These are phyloP conservation scores for Urocolius indicus DNA, from an alignment of 2,113 vertebrate genomes.

Conservation along the genomic window DNA sequence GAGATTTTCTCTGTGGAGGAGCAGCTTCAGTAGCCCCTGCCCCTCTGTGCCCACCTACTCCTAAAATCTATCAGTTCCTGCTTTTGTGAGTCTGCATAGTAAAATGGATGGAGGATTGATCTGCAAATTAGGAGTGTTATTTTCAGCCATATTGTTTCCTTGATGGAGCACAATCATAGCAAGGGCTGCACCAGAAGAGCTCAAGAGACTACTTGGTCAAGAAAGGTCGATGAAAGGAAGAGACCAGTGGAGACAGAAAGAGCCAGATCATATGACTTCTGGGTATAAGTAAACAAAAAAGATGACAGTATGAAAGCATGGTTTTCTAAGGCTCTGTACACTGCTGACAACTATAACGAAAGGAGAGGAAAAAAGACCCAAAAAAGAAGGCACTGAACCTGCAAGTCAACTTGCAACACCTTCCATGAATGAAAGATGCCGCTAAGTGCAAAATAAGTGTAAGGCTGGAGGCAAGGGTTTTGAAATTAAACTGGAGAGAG, in stretches of 20 bases:
- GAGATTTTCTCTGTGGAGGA: accelerated
- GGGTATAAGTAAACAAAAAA: not conserved
- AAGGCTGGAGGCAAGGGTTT: not conserved
- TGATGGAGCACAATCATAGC: not conserved
- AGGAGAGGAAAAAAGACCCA: no score
- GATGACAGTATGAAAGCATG: not conserved
- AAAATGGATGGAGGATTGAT: not conserved
- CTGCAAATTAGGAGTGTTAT: not conserved
- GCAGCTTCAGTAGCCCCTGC: not conserved
- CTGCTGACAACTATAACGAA: not conserved
- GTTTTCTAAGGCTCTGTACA: not conserved
- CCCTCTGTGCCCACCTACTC: accelerated
- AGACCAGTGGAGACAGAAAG: not conserved
- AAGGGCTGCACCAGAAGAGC: not conserved
- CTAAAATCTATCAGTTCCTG: not conserved
- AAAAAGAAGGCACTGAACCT: not conserved
- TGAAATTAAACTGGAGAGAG: not conserved
- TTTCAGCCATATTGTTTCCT: not conserved
- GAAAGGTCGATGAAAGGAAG: not conserved
- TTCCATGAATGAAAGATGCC: not conserved
- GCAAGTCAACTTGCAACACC: not conserved
- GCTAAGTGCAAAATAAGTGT: not conserved
- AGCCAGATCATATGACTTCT: not conserved
- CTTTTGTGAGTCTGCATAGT: not conserved
- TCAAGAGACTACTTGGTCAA: not conserved